A percentile compares a stretch with the other conserved stretches of the same genome.
Conservation (phyloP, 2,888 invertebrate genomes). For the Lasioglossum marginatum region DNA sequence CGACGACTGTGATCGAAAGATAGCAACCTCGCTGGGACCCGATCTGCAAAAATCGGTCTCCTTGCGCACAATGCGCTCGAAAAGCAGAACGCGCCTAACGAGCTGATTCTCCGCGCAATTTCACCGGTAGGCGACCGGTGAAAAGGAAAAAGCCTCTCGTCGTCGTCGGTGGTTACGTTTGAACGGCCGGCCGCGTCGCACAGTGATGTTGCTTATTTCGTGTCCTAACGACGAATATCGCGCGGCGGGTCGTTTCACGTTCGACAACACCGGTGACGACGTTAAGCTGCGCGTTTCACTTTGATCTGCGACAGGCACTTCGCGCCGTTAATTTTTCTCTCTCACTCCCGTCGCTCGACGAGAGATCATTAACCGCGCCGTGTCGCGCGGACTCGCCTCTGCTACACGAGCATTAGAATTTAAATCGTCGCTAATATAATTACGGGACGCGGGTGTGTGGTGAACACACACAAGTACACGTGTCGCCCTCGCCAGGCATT, state of each 20-base stretch:
- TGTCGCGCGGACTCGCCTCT: slow-evolving; percentile 45
- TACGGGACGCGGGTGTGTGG: slow-evolving; percentile 46
- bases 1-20: too few relatives aligned
- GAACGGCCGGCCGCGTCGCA: background rate
- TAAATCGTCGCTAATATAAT: slow-evolving; percentile 72
- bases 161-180: background rate
- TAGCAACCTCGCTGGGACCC: too few relatives aligned
- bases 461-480: background rate
- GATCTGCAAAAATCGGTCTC: background rate
- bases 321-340: slow-evolving; percentile 66
- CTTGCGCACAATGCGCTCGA: background rate
- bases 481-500: slow-evolving; percentile 52
- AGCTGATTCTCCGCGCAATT: slow-evolving; percentile 7
- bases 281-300: slow-evolving; percentile 62
- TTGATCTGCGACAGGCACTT: slow-evolving; percentile 68
- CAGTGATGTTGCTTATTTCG: slow-evolving; percentile 31
- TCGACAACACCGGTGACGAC: slow-evolving; percentile 64
- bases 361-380: slow-evolving; percentile 69
- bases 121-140: background rate
- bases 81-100: background rate
- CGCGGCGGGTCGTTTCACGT: slow-evolving; percentile 61
- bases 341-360: slow-evolving; percentile 44
- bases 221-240: slow-evolving; percentile 45
- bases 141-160: background rate
- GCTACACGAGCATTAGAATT: slow-evolving; percentile 65